Evolutionary conservation across 2,797 vertebrate genomes (phyloP).

Genomic region (Gobio occitaniae): DNA sequence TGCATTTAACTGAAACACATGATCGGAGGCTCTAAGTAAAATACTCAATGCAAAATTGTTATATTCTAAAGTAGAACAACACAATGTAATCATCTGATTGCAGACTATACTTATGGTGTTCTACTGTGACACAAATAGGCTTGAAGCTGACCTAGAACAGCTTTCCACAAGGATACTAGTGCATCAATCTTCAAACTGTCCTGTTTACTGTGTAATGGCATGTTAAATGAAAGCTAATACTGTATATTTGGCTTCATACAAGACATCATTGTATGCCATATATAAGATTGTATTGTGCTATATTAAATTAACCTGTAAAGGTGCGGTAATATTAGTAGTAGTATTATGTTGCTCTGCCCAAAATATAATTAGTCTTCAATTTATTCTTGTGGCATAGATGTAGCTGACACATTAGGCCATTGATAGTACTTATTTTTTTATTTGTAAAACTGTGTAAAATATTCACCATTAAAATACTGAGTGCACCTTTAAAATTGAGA

Average conservation of each 20-base stretch:
- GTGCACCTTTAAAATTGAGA: neutral
- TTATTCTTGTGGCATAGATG: neutral
- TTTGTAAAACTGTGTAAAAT: neutral
- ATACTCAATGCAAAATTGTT: neutral
- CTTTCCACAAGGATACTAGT: neutral
- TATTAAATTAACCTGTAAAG: neutral
- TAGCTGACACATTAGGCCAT: neutral
- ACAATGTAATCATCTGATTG: slow-evolving; percentile 5
- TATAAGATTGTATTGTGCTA: neutral
- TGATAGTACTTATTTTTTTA: neutral
- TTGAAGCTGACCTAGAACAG: slow-evolving; percentile 11
- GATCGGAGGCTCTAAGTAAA: neutral
- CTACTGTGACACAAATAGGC: neutral
- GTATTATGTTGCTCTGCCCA: neutral
- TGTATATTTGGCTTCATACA: neutral
- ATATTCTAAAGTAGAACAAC: neutral
- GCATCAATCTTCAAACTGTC: neutral
- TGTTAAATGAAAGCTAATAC: neutral
- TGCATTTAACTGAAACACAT: neutral
- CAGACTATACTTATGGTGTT: neutral
- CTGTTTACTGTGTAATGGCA: slow-evolving; percentile 8
- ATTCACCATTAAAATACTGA: neutral
- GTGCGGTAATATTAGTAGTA: neutral
- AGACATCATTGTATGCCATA: neutral
- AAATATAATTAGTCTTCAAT: neutral